phyloP scores from a whole-genome alignment of 1,140 invertebrate species.

The Planococcus citri region DNA sequence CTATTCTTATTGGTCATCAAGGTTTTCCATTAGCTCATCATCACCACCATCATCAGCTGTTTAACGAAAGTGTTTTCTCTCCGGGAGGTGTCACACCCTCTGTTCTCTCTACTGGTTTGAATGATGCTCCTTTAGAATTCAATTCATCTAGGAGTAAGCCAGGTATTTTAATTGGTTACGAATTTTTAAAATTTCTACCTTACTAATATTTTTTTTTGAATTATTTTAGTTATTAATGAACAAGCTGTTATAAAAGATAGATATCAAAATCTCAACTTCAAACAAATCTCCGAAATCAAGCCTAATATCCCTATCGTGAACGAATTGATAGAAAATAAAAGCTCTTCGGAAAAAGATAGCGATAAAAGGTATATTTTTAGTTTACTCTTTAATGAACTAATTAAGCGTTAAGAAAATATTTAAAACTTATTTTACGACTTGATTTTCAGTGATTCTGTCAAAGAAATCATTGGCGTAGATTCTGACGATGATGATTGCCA shows the following conservation, averaged over 20 bases:
- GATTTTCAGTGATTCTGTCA: background rate
- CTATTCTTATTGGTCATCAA: background rate
- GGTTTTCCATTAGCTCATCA: background rate
- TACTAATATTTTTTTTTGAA: background rate
- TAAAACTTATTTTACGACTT: background rate
- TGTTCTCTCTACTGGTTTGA: background rate
- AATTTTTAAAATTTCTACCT: background rate
- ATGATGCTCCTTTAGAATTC: conserved; percentile 15
- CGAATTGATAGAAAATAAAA: background rate
- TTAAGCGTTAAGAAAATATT: background rate
- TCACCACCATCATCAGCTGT: background rate
- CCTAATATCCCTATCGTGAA: background rate
- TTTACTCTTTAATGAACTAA: background rate
- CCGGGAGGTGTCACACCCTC: background rate
- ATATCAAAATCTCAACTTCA: background rate
- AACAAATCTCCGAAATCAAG: background rate
- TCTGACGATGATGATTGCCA: conserved; percentile 9
- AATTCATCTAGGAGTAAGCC: background rate
- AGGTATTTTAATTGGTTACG: background rate
- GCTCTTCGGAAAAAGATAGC: background rate
- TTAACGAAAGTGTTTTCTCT: background rate
- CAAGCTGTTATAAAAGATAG: background rate
- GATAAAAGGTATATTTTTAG: background rate
- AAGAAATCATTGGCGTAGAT: background rate
- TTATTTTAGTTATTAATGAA: background rate